These are phyloP conservation scores for Otolemur garnettii DNA, from an alignment of 2,113 vertebrate species.

Conservation along the genomic window DNA sequence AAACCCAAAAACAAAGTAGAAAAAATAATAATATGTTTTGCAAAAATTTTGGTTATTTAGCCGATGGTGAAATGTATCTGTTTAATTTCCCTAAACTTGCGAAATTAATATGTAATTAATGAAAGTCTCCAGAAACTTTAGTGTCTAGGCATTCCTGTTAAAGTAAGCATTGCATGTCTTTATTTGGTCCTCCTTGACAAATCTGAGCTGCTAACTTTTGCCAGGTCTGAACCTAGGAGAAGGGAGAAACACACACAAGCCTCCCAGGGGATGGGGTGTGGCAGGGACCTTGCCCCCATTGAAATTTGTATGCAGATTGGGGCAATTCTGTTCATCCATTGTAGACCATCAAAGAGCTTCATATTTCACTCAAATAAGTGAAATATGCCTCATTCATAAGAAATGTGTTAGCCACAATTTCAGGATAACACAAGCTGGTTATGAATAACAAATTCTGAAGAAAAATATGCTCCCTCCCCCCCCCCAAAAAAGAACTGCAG, in stretches of 20 bases:
- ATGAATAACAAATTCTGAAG: neutral
- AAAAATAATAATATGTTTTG: neutral
- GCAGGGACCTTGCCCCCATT: neutral
- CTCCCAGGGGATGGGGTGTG: fast-evolving
- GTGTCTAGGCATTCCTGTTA: neutral
- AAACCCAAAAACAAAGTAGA: conserved; percentile 6
- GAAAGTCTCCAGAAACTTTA: neutral
- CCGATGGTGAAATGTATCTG: neutral
- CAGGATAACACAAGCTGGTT: neutral
- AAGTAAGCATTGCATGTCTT: neutral
- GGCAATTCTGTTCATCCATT: neutral
- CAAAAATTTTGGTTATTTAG: neutral
- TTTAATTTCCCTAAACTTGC: neutral
- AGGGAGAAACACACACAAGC: neutral
- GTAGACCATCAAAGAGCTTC: neutral
- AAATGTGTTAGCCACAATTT: neutral
- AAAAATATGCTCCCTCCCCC: neutral
- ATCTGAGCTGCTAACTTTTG: neutral
- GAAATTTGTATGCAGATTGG: neutral
- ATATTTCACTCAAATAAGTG: neutral
- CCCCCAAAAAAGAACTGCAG: neutral
- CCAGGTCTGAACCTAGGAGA: neutral
- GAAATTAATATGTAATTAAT: neutral
- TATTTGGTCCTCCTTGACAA: neutral
- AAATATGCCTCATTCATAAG: neutral